Percentiles rank a stretch among this genome's conserved stretches.
Conservation (phyloP, 2,888 invertebrate genomes). For the Melangyna quadrimaculata region DNA sequence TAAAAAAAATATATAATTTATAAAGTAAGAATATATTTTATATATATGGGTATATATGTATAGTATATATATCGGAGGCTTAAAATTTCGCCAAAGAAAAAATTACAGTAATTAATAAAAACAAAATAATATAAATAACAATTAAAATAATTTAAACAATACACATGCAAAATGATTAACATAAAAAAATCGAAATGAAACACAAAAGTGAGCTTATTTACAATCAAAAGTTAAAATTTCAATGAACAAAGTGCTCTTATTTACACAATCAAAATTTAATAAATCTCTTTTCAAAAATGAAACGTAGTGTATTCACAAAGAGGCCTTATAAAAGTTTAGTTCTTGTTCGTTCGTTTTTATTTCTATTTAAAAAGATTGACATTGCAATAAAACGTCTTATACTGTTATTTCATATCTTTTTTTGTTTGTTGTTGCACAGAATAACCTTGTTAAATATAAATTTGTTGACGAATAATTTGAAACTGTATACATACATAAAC, state of each 20-base stretch:
- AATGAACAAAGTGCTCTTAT: slow-evolving; percentile 56
- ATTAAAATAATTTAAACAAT: slow-evolving; percentile 52
- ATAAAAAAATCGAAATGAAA: slow-evolving; percentile 40
- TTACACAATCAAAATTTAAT: slow-evolving; percentile 24
- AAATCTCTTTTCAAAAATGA: slow-evolving; percentile 30
- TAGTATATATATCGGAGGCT: slow-evolving; percentile 69
- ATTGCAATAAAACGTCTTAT: slow-evolving; percentile 39
- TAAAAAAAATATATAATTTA: slow-evolving; percentile 43
- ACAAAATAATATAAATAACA: slow-evolving; percentile 32
- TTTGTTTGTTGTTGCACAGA: slow-evolving; percentile 15
- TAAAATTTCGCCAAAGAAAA: slow-evolving; percentile 72
- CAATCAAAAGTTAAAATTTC: background rate
- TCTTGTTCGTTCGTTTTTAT: slow-evolving; percentile 13
- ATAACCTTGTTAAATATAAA: slow-evolving; percentile 3
- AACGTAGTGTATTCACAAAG: slow-evolving; percentile 62
- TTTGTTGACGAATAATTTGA: slow-evolving; percentile 7
- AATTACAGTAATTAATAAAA: slow-evolving; percentile 62
- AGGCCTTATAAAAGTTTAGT: slow-evolving; percentile 62
- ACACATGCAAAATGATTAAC: slow-evolving; percentile 38
- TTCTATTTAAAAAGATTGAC: background rate
- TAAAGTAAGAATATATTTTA: slow-evolving; percentile 64
- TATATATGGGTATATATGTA: slow-evolving; percentile 69
- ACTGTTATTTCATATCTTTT: slow-evolving; percentile 24
- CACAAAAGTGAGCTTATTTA: slow-evolving; percentile 27
- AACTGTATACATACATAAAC: background rate